These are phyloP conservation scores for Brachionus rubens DNA, from an alignment of 1,140 invertebrate genomes.

Conservation along the genomic window DNA sequence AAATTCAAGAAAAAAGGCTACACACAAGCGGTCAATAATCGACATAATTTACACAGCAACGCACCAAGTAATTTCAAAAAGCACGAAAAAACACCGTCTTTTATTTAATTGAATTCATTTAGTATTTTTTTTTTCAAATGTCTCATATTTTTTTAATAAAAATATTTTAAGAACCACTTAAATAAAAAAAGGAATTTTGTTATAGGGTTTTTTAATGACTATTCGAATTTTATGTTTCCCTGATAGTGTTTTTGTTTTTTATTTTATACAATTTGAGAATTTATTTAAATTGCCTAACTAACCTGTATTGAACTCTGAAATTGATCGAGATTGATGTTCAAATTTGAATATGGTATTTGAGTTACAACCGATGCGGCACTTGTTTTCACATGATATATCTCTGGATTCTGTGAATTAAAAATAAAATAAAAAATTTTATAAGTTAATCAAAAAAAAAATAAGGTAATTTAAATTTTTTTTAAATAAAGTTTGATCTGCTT, in stretches of 20 bases:
- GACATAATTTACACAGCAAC: neutral
- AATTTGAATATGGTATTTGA: slow-evolving; percentile 12
- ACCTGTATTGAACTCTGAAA: slow-evolving; percentile 7
- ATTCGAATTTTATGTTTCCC: too few relatives aligned
- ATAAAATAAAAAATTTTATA: neutral
- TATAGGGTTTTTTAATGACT: too few relatives aligned
- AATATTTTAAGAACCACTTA: too few relatives aligned
- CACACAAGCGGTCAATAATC: neutral
- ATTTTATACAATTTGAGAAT: too few relatives aligned
- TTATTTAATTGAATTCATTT: too few relatives aligned
- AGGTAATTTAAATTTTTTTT: too few relatives aligned
- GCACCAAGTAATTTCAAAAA: neutral
- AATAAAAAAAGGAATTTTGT: too few relatives aligned
- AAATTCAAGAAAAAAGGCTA: slow-evolving; percentile 11
- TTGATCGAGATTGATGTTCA: slow-evolving; percentile 25
- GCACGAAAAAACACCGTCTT: neutral
- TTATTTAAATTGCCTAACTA: neutral
- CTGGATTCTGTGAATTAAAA: slow-evolving; percentile 16
- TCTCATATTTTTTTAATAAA: too few relatives aligned
- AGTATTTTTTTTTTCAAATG: too few relatives aligned
- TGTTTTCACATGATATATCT: slow-evolving; percentile 22
- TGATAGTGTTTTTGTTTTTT: too few relatives aligned
- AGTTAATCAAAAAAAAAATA: too few relatives aligned
- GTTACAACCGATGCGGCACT: slow-evolving; percentile 5
- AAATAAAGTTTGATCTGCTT: too few relatives aligned